These are phyloP conservation scores for Sinentomon sp. DNA, from an alignment of 2,888 invertebrate genomes.

Conservation along the genomic window DNA sequence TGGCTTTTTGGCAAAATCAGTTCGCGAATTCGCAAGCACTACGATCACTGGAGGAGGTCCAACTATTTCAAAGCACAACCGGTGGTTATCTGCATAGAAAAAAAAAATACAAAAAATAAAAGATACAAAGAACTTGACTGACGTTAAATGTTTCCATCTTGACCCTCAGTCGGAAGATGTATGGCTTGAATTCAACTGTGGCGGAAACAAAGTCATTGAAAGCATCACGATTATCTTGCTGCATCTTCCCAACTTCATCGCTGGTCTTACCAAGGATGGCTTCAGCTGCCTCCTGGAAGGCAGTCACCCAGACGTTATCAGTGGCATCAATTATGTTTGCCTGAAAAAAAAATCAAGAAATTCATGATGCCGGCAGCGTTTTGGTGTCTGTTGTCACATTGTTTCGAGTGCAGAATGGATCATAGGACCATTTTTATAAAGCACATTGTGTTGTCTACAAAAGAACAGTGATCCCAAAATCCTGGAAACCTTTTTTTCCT, in stretches of 20 bases:
- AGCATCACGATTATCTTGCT: conserved; percentile 28
- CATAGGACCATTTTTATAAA: too few species aligned
- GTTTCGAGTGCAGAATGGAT: too few species aligned
- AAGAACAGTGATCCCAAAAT: too few species aligned
- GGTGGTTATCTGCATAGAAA: too few species aligned
- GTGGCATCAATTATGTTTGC: conserved; percentile 62
- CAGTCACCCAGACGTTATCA: conserved; percentile 65
- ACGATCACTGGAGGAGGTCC: too few species aligned
- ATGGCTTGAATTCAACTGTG: conserved; percentile 48
- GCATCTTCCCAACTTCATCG: conserved; percentile 42
- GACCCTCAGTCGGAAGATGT: conserved; percentile 52
- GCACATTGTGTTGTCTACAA: too few species aligned
- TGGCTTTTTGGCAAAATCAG: background rate
- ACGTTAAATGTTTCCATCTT: conserved; percentile 81
- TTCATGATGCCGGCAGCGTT: too few species aligned
- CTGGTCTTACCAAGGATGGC: conserved; percentile 38
- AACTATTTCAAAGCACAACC: too few species aligned
- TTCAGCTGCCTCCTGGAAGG: conserved; percentile 63
- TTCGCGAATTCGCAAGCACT: background rate
- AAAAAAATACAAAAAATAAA: too few species aligned
- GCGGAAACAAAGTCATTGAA: conserved; percentile 39
- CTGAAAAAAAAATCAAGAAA: conserved; percentile 25
- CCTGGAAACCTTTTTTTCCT: too few species aligned
- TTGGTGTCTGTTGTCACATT: too few species aligned
- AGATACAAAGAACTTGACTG: conserved; percentile 24